A percentile compares a stretch with the other conserved stretches of the same genome.
These are phyloP conservation scores for Caenorhabditis sp. DNA, from an alignment of 2,888 invertebrate species.

Conservation along the genomic window DNA sequence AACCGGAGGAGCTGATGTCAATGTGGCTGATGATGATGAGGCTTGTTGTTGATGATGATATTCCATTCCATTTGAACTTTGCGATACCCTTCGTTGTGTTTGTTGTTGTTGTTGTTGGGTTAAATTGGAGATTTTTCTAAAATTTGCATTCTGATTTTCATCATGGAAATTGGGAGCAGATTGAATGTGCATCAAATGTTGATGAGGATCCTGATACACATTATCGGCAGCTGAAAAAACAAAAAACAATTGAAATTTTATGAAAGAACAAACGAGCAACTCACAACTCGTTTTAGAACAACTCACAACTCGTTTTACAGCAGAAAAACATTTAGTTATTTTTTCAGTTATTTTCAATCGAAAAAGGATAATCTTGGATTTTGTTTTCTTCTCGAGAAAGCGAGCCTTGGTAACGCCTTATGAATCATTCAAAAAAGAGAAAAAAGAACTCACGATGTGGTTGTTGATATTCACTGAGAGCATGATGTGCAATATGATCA, in stretches of 20 bases:
- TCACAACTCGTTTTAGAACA: no score
- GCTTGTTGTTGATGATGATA: background rate
- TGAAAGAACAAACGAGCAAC: no score
- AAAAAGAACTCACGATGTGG: constrained; percentile 35
- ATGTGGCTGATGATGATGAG: background rate
- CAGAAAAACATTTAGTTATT: constrained; percentile 21
- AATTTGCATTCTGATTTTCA: constrained; percentile 30
- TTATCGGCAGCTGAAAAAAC: constrained; percentile 39
- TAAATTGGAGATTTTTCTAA: constrained; percentile 10
- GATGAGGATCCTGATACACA: constrained; percentile 57
- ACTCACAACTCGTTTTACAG: constrained; percentile 8
- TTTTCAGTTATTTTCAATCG: background rate
- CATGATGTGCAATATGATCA: constrained; percentile 20
- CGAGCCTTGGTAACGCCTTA: background rate
- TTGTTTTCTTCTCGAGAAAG: background rate
- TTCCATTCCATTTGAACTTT: constrained; percentile 26
- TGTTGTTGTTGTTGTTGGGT: constrained; percentile 45
- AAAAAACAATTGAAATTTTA: background rate
- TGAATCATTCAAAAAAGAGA: background rate
- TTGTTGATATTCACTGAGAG: constrained; percentile 38
- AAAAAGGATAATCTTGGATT: background rate
- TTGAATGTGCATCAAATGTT: constrained; percentile 46
- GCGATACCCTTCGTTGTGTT: constrained; percentile 35
- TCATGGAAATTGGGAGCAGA: constrained; percentile 53
- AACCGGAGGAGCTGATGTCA: background rate